Evolutionary conservation across 2,888 invertebrate species (phyloP).

Genomic region (Apodemia hepburni): DNA sequence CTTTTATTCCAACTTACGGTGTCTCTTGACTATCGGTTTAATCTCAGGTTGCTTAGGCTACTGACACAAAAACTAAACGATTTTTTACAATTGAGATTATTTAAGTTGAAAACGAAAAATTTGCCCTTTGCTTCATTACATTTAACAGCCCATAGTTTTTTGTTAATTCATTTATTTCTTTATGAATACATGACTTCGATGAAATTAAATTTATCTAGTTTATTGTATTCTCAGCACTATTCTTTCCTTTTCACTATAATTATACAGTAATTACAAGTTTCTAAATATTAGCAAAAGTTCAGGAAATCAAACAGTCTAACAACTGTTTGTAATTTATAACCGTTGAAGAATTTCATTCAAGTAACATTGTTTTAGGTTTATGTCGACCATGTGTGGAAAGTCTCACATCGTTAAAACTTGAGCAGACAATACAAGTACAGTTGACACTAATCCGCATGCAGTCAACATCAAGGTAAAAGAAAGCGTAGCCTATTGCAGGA

Average conservation of each 20-base stretch:
- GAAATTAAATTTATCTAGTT: not conserved
- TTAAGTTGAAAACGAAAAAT: too few species aligned
- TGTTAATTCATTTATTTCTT: not conserved
- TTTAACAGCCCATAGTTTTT: too few species aligned
- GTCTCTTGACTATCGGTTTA: too few species aligned
- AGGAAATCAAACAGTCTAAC: not conserved
- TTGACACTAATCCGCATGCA: slow-evolving; percentile 50
- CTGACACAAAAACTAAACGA: too few species aligned
- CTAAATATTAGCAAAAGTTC: not conserved
- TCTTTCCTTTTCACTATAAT: slow-evolving; percentile 1
- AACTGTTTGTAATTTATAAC: slow-evolving; percentile 2
- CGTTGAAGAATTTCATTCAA: slow-evolving; percentile 19
- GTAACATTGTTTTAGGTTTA: slow-evolving; percentile 21
- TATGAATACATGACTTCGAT: not conserved
- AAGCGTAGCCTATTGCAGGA: slow-evolving; percentile 44
- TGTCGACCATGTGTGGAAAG: slow-evolving; percentile 32
- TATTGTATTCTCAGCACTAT: not conserved
- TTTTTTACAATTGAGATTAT: too few species aligned
- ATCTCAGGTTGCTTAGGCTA: too few species aligned
- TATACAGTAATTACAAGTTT: not conserved
- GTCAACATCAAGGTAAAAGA: slow-evolving; percentile 57
- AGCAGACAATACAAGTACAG: slow-evolving; percentile 41
- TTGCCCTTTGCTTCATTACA: too few species aligned
- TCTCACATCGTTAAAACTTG: slow-evolving; percentile 40
- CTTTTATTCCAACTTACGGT: too few species aligned